Conservation (phyloP, 2,113 vertebrate genomes). For the Prietella phreatophila region DNA sequence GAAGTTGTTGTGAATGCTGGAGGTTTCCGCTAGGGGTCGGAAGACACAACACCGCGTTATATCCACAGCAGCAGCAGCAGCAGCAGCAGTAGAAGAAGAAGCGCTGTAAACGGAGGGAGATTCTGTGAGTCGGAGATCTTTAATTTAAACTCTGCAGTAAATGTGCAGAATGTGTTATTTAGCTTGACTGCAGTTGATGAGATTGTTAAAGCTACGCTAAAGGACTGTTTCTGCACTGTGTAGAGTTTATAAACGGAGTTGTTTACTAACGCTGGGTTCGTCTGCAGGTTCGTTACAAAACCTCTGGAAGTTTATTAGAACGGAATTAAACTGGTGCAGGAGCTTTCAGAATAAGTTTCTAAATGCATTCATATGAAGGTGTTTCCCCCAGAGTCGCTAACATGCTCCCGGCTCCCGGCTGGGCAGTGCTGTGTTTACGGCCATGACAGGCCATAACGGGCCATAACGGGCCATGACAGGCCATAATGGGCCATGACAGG, state of each 20-base stretch:
- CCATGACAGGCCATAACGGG: neutral
- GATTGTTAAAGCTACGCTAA: neutral
- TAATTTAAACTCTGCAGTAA: neutral
- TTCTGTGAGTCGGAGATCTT: neutral
- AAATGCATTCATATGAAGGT: neutral
- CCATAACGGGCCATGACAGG: neutral
- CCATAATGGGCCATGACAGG: neutral
- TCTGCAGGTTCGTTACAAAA: no score
- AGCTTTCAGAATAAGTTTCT: neutral
- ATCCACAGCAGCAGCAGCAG: neutral
- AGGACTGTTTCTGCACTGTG: neutral
- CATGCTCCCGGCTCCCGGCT: neutral
- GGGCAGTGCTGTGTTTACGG: neutral
- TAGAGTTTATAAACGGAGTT: neutral
- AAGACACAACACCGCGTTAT: no score
- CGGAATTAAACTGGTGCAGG: neutral
- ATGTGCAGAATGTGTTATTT: neutral
- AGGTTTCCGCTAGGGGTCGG: neutral
- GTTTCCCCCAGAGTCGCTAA: neutral
- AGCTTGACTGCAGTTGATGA: neutral
- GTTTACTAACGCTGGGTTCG: no score
- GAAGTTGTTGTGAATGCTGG: neutral
- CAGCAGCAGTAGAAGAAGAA: neutral
- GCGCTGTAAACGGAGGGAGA: neutral
- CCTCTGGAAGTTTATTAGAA: no score